Conservation (phyloP, 2,888 invertebrate genomes). For the Siphlonurus alternatus region DNA sequence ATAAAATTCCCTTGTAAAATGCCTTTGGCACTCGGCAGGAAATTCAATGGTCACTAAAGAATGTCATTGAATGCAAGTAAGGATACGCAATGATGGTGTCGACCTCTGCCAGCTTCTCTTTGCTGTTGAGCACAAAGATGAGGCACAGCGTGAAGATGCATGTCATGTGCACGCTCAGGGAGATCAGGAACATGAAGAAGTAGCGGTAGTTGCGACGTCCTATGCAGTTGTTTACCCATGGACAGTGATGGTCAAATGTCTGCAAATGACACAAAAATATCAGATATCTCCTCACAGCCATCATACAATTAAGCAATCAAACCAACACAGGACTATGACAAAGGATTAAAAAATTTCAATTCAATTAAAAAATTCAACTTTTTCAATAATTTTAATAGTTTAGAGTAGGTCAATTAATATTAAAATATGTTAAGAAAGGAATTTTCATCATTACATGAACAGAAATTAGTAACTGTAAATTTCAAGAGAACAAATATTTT, state of each 20-base stretch:
- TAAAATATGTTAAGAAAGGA: too few relatives aligned
- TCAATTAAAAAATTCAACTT: conserved; percentile 11
- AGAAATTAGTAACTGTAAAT: too few relatives aligned
- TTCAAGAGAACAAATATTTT: too few relatives aligned
- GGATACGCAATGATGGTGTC: conserved; percentile 44
- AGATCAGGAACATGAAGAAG: conserved; percentile 97
- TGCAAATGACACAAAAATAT: conserved; percentile 34
- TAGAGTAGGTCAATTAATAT: too few relatives aligned
- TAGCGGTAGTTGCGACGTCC: conserved; percentile 94
- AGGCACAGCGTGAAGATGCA: conserved; percentile 91
- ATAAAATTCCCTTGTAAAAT: too few relatives aligned
- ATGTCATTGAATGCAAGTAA: too few relatives aligned
- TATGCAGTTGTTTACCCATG: conserved; percentile 95
- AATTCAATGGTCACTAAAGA: too few relatives aligned
- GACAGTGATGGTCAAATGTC: conserved; percentile 99
- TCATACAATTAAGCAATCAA: neutral
- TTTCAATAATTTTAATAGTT: too few relatives aligned
- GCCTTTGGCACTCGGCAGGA: too few relatives aligned
- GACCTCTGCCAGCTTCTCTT: conserved; percentile 60
- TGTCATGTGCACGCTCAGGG: conserved; percentile 92
- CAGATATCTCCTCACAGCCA: neutral
- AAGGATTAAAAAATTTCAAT: conserved; percentile 5
- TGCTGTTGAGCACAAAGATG: conserved; percentile 76
- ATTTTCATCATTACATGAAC: too few relatives aligned
- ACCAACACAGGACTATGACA: neutral